A percentile compares a stretch with the other conserved stretches of the same genome.
These are phyloP conservation scores for Lipophrys pholis DNA, from an alignment of 2,113 vertebrate species.

Conservation along the genomic window DNA sequence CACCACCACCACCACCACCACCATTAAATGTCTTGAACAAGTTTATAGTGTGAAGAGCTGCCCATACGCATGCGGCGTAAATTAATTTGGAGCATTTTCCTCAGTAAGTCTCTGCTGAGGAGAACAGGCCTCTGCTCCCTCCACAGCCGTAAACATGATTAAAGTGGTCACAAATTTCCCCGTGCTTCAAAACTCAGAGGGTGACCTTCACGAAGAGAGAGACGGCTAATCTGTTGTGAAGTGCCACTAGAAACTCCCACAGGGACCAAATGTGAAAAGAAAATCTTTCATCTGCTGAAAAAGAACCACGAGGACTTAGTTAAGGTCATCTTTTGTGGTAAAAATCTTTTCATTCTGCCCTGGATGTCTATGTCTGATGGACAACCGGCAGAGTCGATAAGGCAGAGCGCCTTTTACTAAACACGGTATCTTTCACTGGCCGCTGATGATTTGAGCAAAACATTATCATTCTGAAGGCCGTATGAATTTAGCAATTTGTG, in stretches of 20 bases:
- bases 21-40: too few species aligned
- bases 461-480: neutral
- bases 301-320: neutral
- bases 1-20: too few species aligned
- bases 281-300: too few species aligned
- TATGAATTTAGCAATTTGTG: neutral
- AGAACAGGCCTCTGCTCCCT: neutral
- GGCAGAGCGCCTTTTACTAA: neutral
- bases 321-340: constrained; percentile 16
- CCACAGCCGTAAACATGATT: neutral
- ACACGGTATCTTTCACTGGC: neutral
- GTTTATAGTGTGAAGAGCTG: too few species aligned
- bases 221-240: neutral
- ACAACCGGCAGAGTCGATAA: neutral
- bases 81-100: neutral
- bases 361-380: neutral
- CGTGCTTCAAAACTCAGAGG: neutral
- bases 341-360: constrained; percentile 6
- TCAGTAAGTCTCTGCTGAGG: neutral
- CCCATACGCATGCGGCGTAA: too few species aligned
- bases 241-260: neutral
- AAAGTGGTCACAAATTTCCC: neutral
- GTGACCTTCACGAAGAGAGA: constrained; percentile 29
- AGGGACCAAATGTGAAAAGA: neutral
- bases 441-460: neutral